Evolutionary conservation across 23 tunicate species (phyloP).

Genomic region (Halocynthia aurantium): DNA sequence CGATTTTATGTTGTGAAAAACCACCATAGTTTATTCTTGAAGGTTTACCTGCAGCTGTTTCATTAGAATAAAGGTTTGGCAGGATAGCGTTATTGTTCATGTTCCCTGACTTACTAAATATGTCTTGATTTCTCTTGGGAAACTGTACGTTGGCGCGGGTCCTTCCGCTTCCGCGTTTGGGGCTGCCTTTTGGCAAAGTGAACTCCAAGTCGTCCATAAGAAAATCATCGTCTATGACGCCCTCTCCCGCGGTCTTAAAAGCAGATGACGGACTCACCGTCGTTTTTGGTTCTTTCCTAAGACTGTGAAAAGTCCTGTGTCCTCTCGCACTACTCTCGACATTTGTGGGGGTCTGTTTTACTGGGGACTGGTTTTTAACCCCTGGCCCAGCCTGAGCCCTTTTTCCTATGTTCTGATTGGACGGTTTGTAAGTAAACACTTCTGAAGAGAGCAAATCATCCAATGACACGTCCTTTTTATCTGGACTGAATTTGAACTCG

Average conservation of each 20-base stretch:
- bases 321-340: slow-evolving; percentile 11
- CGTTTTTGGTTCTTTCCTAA: slow-evolving; percentile 4
- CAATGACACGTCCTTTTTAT: slow-evolving; percentile 2
- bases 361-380: background rate
- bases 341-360: background rate
- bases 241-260: slow-evolving; percentile 25
- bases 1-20: too few relatives aligned
- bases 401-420: background rate
- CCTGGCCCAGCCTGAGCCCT: too few relatives aligned
- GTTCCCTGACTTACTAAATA: background rate
- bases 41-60: background rate
- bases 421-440: background rate
- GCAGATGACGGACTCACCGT: background rate
- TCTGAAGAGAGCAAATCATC: slow-evolving; percentile 21
- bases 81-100: slow-evolving; percentile 9
- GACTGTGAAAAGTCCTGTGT: slow-evolving; percentile 4
- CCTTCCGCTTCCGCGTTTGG: slow-evolving; percentile 10
- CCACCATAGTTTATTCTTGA: background rate
- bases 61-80: background rate
- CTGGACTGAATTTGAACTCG: slow-evolving; percentile 4
- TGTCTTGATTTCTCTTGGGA: background rate
- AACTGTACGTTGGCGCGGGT: background rate
- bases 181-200: slow-evolving; percentile 1
- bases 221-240: slow-evolving; percentile 26
- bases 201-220: slow-evolving; percentile 16